Percentiles rank a stretch among this genome's conserved stretches.
phyloP scores from a whole-genome alignment of 2,113 vertebrate species.

The Pseudopodoces humilis region DNA sequence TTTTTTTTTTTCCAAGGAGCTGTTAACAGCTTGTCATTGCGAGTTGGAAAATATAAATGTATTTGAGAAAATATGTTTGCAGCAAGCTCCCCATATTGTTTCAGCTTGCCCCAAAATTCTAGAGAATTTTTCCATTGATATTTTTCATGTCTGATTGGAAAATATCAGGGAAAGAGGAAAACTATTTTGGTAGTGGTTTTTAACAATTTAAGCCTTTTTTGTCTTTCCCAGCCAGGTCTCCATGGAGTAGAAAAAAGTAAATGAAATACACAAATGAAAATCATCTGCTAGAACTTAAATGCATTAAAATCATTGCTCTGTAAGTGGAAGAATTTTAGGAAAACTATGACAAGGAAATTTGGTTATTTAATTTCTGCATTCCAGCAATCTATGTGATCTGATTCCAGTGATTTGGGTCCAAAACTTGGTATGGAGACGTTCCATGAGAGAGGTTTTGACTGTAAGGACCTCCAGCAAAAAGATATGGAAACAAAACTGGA shows the following conservation, averaged over 20 bases:
- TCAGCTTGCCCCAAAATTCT: constrained; percentile 1
- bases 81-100: neutral
- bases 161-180: neutral
- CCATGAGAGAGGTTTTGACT: neutral
- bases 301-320: neutral
- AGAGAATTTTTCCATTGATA: neutral
- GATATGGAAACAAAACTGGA: neutral
- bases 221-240: neutral
- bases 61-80: constrained; percentile 40
- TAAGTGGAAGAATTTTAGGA: neutral
- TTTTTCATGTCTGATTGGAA: neutral
- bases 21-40: neutral
- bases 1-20: neutral
- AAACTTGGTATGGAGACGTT: neutral
- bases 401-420: neutral
- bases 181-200: neutral
- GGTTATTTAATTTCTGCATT: constrained; percentile 17
- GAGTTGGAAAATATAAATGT: neutral
- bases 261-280: neutral
- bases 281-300: neutral
- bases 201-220: neutral
- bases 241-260: neutral
- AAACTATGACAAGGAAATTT: neutral
- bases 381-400: constrained; percentile 6
- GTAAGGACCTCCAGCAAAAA: neutral